phyloP scores from a whole-genome alignment of 2,113 vertebrate species.

The Alosa alosa region DNA sequence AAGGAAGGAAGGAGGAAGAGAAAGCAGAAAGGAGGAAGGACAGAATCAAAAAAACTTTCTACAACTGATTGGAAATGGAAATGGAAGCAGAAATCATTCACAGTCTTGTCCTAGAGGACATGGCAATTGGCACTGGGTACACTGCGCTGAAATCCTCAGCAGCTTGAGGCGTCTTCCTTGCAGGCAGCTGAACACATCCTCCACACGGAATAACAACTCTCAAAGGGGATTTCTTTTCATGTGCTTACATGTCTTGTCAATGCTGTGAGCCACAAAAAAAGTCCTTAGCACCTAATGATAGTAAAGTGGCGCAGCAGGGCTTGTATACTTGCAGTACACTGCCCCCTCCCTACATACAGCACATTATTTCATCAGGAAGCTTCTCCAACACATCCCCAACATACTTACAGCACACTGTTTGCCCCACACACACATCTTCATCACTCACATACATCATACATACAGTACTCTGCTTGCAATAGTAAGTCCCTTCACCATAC shows the following conservation, averaged over 20 bases:
- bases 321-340: too few relatives aligned
- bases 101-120: not conserved
- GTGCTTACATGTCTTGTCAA: not conserved
- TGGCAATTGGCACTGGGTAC: too few relatives aligned
- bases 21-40: not conserved
- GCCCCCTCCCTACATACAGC: too few relatives aligned
- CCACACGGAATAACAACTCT: not conserved
- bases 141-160: not conserved
- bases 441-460: too few relatives aligned
- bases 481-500: too few relatives aligned
- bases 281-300: not conserved
- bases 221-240: not conserved
- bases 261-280: not conserved
- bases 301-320: not conserved
- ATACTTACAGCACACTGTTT: too few relatives aligned
- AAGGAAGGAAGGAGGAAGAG: not conserved
- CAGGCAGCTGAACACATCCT: not conserved
- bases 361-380: too few relatives aligned
- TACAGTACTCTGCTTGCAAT: too few relatives aligned
- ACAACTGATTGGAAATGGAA: not conserved
- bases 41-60: not conserved
- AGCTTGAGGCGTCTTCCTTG: not conserved
- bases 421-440: too few relatives aligned
- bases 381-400: too few relatives aligned
- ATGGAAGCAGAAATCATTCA: not conserved